Percentiles rank a stretch among this genome's conserved stretches.
These are phyloP conservation scores for Gryllus longicercus DNA, from an alignment of 2,888 invertebrate species.

Conservation along the genomic window DNA sequence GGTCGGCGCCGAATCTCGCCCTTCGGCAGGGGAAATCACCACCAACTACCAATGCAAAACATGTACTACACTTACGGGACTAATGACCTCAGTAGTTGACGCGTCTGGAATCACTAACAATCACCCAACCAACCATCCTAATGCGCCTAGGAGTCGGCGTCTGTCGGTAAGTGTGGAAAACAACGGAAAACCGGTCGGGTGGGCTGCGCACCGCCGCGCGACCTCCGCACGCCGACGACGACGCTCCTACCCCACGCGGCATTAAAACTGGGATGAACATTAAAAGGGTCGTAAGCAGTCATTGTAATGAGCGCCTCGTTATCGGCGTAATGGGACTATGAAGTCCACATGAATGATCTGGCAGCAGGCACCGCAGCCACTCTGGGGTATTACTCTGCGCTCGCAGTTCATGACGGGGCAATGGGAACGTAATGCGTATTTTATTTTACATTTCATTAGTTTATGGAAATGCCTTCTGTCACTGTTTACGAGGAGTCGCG, in stretches of 20 bases:
- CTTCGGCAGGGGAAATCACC: too few relatives aligned
- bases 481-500: too few relatives aligned
- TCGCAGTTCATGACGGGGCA: not conserved
- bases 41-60: too few relatives aligned
- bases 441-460: not conserved
- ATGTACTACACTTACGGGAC: too few relatives aligned
- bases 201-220: not conserved
- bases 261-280: conserved; percentile 8
- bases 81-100: too few relatives aligned
- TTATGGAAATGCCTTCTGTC: not conserved
- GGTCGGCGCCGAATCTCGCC: too few relatives aligned
- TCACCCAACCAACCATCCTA: too few relatives aligned
- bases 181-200: not conserved
- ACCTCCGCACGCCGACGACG: not conserved
- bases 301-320: conserved; percentile 1
- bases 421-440: not conserved
- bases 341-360: not conserved
- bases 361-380: too few relatives aligned
- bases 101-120: too few relatives aligned
- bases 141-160: too few relatives aligned
- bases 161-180: not conserved
- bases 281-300: conserved; percentile 10
- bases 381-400: too few relatives aligned
- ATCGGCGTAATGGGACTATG: conserved; percentile 10
- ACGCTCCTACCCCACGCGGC: not conserved